A percentile compares a stretch with the other conserved stretches of the same genome.
Conservation (phyloP, 1,140 invertebrate genomes). For the Drosophila micromelanica region DNA sequence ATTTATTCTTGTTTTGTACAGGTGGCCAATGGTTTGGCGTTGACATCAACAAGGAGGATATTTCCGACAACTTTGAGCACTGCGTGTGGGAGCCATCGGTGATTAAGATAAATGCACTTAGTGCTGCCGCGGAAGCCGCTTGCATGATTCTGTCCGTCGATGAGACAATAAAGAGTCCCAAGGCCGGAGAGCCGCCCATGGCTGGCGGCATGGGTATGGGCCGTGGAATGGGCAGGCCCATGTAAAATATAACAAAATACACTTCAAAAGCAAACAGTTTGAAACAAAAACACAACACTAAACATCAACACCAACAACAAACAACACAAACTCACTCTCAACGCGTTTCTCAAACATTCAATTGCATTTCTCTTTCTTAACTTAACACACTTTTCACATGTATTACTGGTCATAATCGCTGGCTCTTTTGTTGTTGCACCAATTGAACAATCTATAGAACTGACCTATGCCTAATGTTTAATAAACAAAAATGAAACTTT, state of each 20-base stretch:
- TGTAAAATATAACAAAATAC: constrained; percentile 72
- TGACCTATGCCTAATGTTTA: constrained; percentile 75
- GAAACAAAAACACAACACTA: constrained; percentile 37
- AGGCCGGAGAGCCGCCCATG: constrained; percentile 87
- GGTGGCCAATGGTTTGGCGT: constrained; percentile 96
- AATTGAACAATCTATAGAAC: constrained; percentile 48
- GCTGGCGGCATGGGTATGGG: constrained; percentile 86
- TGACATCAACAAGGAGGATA: constrained; percentile 96
- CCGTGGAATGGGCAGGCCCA: constrained; percentile 90
- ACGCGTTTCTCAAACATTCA: constrained; percentile 40
- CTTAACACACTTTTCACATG: constrained; percentile 66
- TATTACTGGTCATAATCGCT: constrained; percentile 65
- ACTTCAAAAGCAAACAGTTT: constrained; percentile 22
- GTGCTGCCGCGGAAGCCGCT: constrained; percentile 97
- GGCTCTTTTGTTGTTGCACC: constrained; percentile 43
- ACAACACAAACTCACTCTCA: constrained; percentile 33
- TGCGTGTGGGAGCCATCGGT: constrained; percentile 99
- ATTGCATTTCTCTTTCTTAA: constrained; percentile 61
- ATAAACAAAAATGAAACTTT: constrained; percentile 53
- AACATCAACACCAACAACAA: constrained; percentile 48
- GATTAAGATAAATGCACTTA: constrained; percentile 98
- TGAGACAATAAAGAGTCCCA: constrained; percentile 98
- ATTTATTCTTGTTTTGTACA: constrained; percentile 42
- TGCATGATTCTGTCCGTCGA: constrained; percentile 98
- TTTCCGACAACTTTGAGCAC: constrained; percentile 95